Conservation (phyloP, 2,888 invertebrate species). For the Thumatha senex region DNA sequence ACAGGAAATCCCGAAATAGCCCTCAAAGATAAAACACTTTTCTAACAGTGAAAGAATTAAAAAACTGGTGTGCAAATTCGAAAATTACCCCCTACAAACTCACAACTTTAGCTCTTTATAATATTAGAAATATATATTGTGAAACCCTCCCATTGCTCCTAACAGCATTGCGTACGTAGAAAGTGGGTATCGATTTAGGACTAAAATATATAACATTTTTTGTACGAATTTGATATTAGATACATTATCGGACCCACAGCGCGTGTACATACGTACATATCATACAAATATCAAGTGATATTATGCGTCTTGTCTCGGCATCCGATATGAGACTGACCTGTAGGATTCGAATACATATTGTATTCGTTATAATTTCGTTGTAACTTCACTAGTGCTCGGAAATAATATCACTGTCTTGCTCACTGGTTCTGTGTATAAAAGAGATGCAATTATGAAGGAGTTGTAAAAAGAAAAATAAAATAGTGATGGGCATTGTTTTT, state of each 20-base stretch:
- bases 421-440: background rate
- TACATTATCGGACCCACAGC: conserved; percentile 29
- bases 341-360: conserved; percentile 3
- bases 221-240: conserved; percentile 65
- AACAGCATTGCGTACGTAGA: conserved; percentile 17
- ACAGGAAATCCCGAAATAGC: no score
- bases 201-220: conserved; percentile 43
- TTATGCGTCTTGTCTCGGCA: conserved; percentile 13
- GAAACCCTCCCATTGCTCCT: conserved; percentile 35
- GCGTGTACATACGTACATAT: conserved; percentile 59
- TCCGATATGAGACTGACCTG: background rate
- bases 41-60: no score
- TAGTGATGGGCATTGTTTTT: background rate
- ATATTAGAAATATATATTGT: no score
- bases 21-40: no score
- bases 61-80: no score
- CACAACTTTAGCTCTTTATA: no score
- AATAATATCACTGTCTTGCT: background rate
- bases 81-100: no score
- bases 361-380: conserved; percentile 11
- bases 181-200: conserved; percentile 37
- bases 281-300: conserved; percentile 50
- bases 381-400: background rate
- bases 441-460: background rate
- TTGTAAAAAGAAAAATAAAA: background rate